Evolutionary conservation across 2,888 invertebrate genomes (phyloP), one percentile per base, ranked within the genome.

Genomic region (Thymelicus acteon): DNA sequence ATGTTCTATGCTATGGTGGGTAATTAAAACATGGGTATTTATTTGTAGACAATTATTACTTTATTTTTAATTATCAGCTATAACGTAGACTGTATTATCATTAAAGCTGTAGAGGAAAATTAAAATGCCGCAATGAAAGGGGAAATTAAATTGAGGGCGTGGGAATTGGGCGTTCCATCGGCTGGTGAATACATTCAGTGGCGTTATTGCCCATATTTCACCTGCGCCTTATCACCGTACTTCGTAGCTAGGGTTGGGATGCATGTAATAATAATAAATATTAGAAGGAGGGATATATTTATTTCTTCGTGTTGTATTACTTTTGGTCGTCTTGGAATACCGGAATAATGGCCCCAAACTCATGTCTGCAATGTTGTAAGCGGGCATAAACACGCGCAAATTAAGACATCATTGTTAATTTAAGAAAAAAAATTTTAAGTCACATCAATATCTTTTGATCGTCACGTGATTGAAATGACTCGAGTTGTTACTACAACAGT

Each of bases 181-280:
- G 19, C 63, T 49, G 63, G 52, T 48, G 63, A 49, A 63, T 63
- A 63, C 63, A 52, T 49, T 63, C 52, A 63, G 52, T 52, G 63
- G 63, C 39, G 54, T 57, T 62, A 68, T 68, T 68, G 62, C 69
- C 69, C 63, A 63, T 63, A 69, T 58, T 58, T 70, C 69, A 64
- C 60, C 58, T 63, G 49, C 24, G 58, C 69, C 64, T 70, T 70
- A 70, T 69, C 69, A 69, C 37, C 54, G 31, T 44, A 52, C 54
- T 67, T 52, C 24, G 24, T 40, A 31, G n/a, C n/a, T 65, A 63
- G 63, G 63, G 63, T 37, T 63, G 63, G 39, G 63, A n/a, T 15
- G 3, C 8, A n/a, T 15, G 2, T 52, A 19, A 12, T 52, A 52
- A 52, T 15, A 52, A 52, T n/a, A 52, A 31, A 19, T 19, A 19